Conservation (phyloP, 1,140 invertebrate species). For the Cyphomyrmex costatus region DNA sequence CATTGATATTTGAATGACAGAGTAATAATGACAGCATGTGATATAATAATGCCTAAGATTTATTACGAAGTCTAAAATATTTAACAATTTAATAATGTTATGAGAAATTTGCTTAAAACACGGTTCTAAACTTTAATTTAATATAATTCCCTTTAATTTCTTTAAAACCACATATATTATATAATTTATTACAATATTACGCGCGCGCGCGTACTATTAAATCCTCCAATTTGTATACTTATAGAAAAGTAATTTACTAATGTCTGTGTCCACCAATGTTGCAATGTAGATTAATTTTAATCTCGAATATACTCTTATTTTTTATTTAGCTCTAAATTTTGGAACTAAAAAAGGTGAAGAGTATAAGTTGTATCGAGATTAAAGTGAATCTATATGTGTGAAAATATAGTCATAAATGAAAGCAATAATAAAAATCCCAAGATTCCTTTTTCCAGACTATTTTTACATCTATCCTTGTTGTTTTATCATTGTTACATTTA, state of each 20-base stretch:
- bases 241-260: background rate
- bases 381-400: too few species aligned
- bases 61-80: background rate
- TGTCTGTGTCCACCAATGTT: too few species aligned
- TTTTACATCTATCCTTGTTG: background rate
- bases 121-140: background rate
- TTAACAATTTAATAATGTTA: constrained; percentile 4
- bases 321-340: too few species aligned
- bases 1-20: background rate
- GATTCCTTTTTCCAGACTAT: background rate
- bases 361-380: too few species aligned
- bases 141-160: background rate
- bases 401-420: too few species aligned
- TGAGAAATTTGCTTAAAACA: background rate
- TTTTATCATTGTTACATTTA: too few species aligned
- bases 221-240: background rate
- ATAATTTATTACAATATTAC: too few species aligned
- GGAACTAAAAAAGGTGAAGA: too few species aligned
- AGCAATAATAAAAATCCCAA: background rate
- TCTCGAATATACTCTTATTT: too few species aligned
- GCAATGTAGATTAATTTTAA: too few species aligned
- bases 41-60: constrained; percentile 24
- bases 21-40: background rate
- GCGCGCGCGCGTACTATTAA: too few species aligned
- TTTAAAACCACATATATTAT: background rate